Percentiles rank a stretch among this genome's conserved stretches.
phyloP scores from a whole-genome alignment of 1,140 invertebrate genomes.

The Lepidurus arcticus region DNA sequence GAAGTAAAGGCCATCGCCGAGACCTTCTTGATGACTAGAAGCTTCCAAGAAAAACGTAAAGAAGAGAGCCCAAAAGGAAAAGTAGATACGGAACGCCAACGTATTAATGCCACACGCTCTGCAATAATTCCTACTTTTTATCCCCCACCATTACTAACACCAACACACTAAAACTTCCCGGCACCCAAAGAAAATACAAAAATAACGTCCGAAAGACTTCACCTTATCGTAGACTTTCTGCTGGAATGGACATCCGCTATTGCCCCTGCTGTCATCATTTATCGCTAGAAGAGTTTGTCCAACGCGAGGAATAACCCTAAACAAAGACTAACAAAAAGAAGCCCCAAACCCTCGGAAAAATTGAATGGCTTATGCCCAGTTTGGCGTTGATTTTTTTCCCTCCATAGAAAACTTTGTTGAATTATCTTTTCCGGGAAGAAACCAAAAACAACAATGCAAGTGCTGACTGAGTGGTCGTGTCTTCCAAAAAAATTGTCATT shows the following conservation, averaged over 20 bases:
- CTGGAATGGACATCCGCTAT: constrained; percentile 1
- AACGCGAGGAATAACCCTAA: not conserved
- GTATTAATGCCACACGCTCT: constrained; percentile 17
- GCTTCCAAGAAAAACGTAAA: not conserved
- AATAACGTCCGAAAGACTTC: not conserved
- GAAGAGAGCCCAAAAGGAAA: not conserved
- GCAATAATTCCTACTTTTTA: constrained; percentile 13
- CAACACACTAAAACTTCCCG: not conserved
- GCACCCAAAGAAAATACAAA: not conserved
- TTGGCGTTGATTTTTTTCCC: not conserved
- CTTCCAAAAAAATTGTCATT: constrained; percentile 19
- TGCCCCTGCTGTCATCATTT: constrained; percentile 3
- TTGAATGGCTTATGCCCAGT: not conserved
- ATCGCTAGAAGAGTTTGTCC: not conserved
- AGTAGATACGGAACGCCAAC: not conserved
- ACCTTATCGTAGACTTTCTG: constrained; percentile 16
- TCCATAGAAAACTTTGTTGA: not conserved
- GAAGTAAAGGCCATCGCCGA: constrained; percentile 57
- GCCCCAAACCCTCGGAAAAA: not conserved
- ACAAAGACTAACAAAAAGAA: not conserved
- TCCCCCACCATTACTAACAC: not conserved
- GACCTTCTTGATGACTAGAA: constrained; percentile 26
- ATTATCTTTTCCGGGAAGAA: not conserved
- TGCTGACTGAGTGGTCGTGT: constrained; percentile 21
- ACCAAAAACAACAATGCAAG: constrained; percentile 3